Percentiles rank a stretch among this genome's conserved stretches.
Evolutionary conservation across 1,140 invertebrate species (phyloP).

Genomic region (Pollicipes pollicipes): DNA sequence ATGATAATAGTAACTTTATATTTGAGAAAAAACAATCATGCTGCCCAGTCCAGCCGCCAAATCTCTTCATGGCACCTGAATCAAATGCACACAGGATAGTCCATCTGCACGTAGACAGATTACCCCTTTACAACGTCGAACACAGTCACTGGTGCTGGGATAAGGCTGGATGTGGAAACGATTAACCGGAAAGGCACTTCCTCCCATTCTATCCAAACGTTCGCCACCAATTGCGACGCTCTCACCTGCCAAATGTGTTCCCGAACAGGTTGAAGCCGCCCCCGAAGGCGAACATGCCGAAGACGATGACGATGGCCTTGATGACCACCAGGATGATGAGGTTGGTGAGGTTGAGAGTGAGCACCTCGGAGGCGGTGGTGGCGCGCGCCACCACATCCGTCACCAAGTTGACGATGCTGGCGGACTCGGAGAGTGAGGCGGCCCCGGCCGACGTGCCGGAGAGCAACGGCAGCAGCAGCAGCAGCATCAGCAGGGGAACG

Average conservation of each 20-base stretch:
- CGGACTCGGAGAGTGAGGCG: conserved; percentile 9
- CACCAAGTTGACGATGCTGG: conserved; percentile 15
- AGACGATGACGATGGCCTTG: conserved; percentile 59
- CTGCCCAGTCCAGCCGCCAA: neutral
- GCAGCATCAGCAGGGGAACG: too few species aligned
- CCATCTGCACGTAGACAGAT: conserved; percentile 5
- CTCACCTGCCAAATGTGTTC: neutral
- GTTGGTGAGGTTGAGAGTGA: conserved; percentile 65
- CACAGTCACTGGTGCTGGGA: too few species aligned
- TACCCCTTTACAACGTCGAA: neutral
- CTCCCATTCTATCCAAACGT: neutral
- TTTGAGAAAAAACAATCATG: too few species aligned
- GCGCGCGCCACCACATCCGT: conserved; percentile 21
- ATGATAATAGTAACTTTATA: too few species aligned
- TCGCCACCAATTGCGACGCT: neutral
- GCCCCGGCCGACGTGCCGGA: neutral
- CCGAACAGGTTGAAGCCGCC: conserved; percentile 16
- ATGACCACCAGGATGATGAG: conserved; percentile 55
- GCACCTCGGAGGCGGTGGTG: conserved; percentile 36
- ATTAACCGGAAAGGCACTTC: neutral
- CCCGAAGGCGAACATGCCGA: conserved; percentile 32
- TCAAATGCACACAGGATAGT: neutral
- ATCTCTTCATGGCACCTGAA: neutral
- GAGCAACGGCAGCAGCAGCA: too few species aligned
- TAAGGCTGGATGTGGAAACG: neutral